Evolutionary conservation across 1,140 invertebrate genomes (phyloP).

Genomic region (Ceratina calcarata): DNA sequence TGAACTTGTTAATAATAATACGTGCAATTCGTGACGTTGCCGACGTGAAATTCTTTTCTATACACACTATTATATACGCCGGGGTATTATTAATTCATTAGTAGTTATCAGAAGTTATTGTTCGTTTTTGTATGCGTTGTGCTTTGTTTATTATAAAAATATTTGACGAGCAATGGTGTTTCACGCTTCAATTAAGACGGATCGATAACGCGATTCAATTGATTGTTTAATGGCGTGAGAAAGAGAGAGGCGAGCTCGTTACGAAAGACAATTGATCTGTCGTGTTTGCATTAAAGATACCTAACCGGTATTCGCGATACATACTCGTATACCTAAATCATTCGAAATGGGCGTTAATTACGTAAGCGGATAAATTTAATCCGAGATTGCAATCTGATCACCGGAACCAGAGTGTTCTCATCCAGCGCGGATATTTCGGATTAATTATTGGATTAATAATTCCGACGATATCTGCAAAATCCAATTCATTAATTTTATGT

Average conservation of each 20-base stretch:
- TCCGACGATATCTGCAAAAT: not conserved
- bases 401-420: not conserved
- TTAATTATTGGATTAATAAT: slow-evolving; percentile 30
- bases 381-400: slow-evolving; percentile 28
- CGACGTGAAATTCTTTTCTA: not conserved
- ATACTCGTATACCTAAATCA: slow-evolving; percentile 1
- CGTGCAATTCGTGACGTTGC: slow-evolving; percentile 17
- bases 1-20: slow-evolving; percentile 28
- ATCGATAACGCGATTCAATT: slow-evolving; percentile 1
- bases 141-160: not conserved
- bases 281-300: not conserved
- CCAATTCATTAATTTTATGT: not conserved
- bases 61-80: no score
- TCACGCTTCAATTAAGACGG: not conserved
- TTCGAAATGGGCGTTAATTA: slow-evolving; percentile 32
- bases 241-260: not conserved
- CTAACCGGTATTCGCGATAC: not conserved
- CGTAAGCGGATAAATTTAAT: slow-evolving; percentile 17
- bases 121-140: no score
- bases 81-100: no score
- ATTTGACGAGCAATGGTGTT: not conserved
- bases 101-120: no score
- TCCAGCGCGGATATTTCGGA: not conserved
- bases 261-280: slow-evolving; percentile 11
- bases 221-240: not conserved